phyloP scores from a whole-genome alignment of 2,797 vertebrate species.

The Pangasius krempfi region DNA sequence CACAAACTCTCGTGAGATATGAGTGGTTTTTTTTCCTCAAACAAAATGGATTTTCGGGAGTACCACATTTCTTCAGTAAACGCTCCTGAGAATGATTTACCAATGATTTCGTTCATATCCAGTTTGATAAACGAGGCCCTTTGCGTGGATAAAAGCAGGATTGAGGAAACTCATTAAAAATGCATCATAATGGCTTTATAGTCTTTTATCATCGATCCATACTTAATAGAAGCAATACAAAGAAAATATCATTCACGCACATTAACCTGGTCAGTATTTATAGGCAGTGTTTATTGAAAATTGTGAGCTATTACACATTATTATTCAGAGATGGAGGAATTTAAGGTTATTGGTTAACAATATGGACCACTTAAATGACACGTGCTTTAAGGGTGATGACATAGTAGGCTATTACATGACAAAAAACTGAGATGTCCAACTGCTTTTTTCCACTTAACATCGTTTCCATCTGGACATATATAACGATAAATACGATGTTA shows the following conservation, averaged over 20 bases:
- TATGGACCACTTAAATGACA: not conserved
- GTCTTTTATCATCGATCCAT: not conserved
- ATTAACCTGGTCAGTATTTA: conserved; percentile 3
- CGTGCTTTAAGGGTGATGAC: not conserved
- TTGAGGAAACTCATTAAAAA: conserved; percentile 15
- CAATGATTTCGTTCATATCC: not conserved
- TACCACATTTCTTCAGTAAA: not conserved
- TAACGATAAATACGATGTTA: conserved; percentile 1
- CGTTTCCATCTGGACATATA: conserved; percentile 23
- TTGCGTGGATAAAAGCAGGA: not conserved
- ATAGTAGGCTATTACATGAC: not conserved
- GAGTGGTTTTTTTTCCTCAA: not conserved
- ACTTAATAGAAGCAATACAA: not conserved
- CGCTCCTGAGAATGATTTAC: not conserved
- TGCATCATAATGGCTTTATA: not conserved
- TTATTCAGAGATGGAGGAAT: not conserved
- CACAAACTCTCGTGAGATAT: not conserved
- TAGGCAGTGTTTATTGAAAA: conserved; percentile 31
- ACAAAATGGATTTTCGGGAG: not conserved
- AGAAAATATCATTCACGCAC: not conserved
- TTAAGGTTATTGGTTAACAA: not conserved
- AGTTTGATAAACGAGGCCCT: not conserved
- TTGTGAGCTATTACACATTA: not conserved
- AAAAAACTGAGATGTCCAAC: not conserved
- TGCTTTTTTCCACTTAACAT: conserved; percentile 8